Percentiles rank a stretch among this genome's conserved stretches.
phyloP scores from a whole-genome alignment of 2,113 vertebrate species.

The Toxostoma redivivum region DNA sequence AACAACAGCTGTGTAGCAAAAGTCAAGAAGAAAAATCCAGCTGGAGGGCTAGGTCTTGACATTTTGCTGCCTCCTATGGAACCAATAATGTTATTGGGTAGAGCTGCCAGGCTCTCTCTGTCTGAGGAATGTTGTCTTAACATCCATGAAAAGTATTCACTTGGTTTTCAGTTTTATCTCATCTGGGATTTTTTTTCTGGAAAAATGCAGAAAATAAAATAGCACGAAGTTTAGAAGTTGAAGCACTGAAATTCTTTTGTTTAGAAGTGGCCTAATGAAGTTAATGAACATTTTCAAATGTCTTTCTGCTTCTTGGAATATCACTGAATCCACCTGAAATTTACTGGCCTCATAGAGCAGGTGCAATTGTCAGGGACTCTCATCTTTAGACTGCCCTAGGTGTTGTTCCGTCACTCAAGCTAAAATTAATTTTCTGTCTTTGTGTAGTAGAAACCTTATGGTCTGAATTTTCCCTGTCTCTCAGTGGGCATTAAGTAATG shows the following conservation, averaged over 20 bases:
- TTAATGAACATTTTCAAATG: background rate
- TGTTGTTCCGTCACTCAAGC: fast-evolving
- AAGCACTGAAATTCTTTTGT: background rate
- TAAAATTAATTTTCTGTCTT: background rate
- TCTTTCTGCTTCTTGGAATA: background rate
- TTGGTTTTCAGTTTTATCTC: background rate
- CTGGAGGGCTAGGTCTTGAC: background rate
- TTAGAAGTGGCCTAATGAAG: background rate
- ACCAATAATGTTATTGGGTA: background rate
- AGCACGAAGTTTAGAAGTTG: background rate
- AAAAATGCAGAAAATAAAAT: background rate
- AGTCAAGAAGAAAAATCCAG: background rate
- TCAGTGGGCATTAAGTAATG: background rate
- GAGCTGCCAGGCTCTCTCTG: background rate
- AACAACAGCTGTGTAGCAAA: background rate
- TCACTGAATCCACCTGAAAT: background rate
- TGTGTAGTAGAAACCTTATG: background rate
- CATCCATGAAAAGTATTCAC: background rate
- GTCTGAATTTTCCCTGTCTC: background rate
- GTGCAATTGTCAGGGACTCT: background rate
- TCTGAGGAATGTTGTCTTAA: background rate
- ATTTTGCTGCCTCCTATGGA: background rate
- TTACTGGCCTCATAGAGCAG: background rate
- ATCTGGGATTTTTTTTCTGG: background rate
- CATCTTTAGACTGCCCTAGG: background rate